phyloP scores from a whole-genome alignment of 2,888 invertebrate species.

The Hermodice carunculata region DNA sequence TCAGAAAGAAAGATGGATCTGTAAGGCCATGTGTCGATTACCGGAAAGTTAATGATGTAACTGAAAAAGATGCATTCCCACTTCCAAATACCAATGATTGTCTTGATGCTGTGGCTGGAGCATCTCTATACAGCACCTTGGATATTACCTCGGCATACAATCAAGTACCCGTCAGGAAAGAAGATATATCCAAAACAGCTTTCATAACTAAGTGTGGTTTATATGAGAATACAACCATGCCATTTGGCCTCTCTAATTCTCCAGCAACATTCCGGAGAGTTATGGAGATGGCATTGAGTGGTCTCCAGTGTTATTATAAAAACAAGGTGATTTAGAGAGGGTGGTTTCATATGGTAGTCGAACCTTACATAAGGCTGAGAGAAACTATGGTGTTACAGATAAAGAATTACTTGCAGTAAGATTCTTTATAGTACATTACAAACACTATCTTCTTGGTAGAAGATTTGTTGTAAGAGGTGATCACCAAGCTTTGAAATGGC shows the following conservation, averaged over 20 bases:
- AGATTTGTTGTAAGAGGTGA: slow-evolving; percentile 5
- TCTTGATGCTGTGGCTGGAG: no score
- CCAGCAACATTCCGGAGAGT: slow-evolving; percentile 9
- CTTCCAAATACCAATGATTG: no score
- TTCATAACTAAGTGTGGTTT: neutral
- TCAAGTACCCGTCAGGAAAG: neutral
- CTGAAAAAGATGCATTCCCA: no score
- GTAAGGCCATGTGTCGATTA: no score
- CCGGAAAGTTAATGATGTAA: no score
- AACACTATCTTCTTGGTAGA: slow-evolving; percentile 4
- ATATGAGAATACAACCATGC: neutral
- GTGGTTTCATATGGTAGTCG: slow-evolving; percentile 14
- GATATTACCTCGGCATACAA: neutral
- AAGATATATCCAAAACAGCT: neutral
- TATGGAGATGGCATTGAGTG: neutral
- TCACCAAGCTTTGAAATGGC: no score
- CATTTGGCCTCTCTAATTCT: no score
- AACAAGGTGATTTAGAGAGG: slow-evolving; percentile 2
- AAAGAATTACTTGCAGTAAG: slow-evolving; percentile 11
- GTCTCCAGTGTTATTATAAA: slow-evolving; percentile 12
- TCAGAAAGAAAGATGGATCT: no score
- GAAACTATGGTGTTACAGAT: slow-evolving; percentile 9
- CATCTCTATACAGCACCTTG: no score
- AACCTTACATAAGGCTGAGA: slow-evolving; percentile 1
- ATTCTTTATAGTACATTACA: slow-evolving; percentile 8